Conservation (phyloP, 2,888 invertebrate species). For the Tetragonula carbonaria region DNA sequence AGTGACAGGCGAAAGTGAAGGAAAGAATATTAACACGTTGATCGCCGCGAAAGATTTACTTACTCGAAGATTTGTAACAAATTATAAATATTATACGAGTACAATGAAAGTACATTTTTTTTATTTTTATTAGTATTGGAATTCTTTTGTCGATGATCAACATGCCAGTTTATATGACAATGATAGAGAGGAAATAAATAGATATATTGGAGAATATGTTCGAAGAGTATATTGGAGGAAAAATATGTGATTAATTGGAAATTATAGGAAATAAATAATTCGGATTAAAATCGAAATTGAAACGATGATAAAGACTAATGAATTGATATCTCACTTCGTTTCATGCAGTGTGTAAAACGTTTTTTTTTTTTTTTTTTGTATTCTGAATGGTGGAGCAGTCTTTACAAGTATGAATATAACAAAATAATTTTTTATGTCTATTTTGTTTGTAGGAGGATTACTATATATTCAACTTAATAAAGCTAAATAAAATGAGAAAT, state of each 20-base stretch:
- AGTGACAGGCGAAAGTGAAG: no score
- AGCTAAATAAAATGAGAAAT: not conserved
- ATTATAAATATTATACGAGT: no score
- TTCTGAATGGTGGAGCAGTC: not conserved
- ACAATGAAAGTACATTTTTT: no score
- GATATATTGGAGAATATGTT: not conserved
- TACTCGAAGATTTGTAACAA: no score
- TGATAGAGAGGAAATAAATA: no score
- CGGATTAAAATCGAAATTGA: not conserved
- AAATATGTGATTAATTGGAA: rapidly evolving
- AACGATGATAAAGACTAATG: not conserved
- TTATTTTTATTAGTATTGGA: no score
- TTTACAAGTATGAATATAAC: not conserved
- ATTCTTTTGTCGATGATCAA: no score
- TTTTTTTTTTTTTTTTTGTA: not conserved
- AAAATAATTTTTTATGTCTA: not conserved
- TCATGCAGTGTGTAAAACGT: no score
- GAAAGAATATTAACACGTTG: no score
- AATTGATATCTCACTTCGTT: not conserved
- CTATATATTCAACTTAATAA: not conserved
- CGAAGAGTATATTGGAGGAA: not conserved
- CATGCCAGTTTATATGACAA: no score
- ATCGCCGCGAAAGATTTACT: no score
- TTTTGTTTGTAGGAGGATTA: not conserved
- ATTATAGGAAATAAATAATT: not conserved